phyloP scores from a whole-genome alignment of 2,888 invertebrate species.

The Tinea trinotella region DNA sequence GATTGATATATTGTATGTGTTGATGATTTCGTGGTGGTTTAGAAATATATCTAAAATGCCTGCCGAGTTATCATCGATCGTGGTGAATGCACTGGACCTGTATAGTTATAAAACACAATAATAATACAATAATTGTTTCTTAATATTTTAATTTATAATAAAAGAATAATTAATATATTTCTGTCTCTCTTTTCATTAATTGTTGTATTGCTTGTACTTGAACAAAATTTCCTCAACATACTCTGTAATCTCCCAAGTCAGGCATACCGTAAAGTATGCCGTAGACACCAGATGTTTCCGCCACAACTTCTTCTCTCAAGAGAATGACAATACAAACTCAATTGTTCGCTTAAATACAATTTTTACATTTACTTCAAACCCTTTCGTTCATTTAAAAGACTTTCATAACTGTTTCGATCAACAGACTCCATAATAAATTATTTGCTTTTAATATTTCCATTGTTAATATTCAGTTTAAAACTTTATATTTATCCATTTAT shows the following conservation, averaged over 20 bases:
- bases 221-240: not conserved
- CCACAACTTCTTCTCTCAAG: conserved; percentile 8
- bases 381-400: conserved; percentile 6
- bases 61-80: too few relatives aligned
- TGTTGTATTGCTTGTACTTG: not conserved
- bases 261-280: not conserved
- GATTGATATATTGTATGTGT: too few relatives aligned
- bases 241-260: not conserved
- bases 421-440: conserved; percentile 8
- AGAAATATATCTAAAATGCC: too few relatives aligned
- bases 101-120: too few relatives aligned
- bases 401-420: conserved; percentile 3
- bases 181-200: not conserved
- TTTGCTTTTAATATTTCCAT: too few relatives aligned
- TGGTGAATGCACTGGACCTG: too few relatives aligned
- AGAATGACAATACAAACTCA: conserved; percentile 14
- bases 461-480: too few relatives aligned
- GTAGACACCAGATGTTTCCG: conserved; percentile 7
- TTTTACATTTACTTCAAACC: not conserved
- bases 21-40: too few relatives aligned
- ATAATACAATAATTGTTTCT: too few relatives aligned
- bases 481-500: too few relatives aligned
- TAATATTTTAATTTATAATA: too few relatives aligned
- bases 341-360: conserved; percentile 7
- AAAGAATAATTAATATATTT: too few relatives aligned